Base-by-base conservation (phyloP, 2,888 invertebrate species). In the Eugnorisma glareosa region DNA sequence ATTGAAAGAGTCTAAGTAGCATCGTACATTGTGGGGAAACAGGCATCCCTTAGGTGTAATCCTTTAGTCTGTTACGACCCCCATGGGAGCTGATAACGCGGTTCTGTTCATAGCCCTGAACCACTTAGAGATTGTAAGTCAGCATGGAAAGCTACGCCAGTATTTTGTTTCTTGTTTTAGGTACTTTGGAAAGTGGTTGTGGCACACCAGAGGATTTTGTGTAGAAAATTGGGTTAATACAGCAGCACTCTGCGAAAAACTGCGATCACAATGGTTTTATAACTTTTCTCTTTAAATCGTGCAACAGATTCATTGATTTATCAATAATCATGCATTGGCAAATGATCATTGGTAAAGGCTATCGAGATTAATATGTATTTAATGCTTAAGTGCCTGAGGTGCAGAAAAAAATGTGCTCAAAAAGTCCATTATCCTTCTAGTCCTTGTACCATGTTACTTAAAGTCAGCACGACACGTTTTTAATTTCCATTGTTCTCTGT, bases 61-160 rank as follows among this genome's bases (percentile, higher is more conserved):
- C 79, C 79, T 82, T 82, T 75, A 83, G 72, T 73, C 73, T 70
- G 75, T 75, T 83, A 83, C 70, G 76, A 70, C 67, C 37, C 83
- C 67, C 83, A 59, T 35, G 83, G 69, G 83, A n/a, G 57, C 80
- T 76, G 83, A 83, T 83, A 83, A 80, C 83, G 83, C 68, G 72
- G 69, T 79, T 73, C 79, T 69, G 79, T 82, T 82, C 83, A 73
- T 76, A 70, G 69, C 67, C 64, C 75, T 72, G 79, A 82, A 79
- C 75, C 80, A 69, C 70, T 80, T 70, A 80, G 67, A 83, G 69
- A 83, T 73, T 80, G 73, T 80, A 73, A 83, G 70, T 79, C 75
- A 82, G 76, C 57, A 79, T 71, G 35, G 70, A 45, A 70, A 73
- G 48, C 72, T 51, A n/a, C 59, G 35, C 28, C 10, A 66, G 57